Conservation (phyloP, 2,888 invertebrate genomes). For the Ectemnius cavifrons region DNA sequence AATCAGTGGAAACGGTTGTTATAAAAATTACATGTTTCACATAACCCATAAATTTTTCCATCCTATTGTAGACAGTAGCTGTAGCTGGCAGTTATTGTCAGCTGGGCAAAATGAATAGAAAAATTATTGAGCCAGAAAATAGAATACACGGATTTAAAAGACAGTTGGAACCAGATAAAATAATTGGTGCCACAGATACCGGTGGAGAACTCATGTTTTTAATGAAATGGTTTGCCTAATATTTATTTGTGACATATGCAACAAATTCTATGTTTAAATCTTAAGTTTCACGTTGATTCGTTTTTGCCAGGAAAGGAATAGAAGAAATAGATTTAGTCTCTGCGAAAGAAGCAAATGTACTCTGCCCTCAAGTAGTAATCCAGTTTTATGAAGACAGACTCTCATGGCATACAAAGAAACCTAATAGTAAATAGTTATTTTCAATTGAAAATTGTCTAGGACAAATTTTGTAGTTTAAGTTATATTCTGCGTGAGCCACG, state of each 20-base stretch:
- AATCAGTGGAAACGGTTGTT: neutral
- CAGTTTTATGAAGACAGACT: constrained; percentile 87
- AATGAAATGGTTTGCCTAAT: constrained; percentile 88
- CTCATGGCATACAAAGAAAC: constrained; percentile 90
- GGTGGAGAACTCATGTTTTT: constrained; percentile 93
- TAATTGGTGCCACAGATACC: constrained; percentile 94
- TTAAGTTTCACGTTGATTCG: neutral
- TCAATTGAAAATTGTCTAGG: neutral
- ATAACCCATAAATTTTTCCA: neutral
- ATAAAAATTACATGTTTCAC: neutral
- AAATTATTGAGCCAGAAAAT: constrained; percentile 79
- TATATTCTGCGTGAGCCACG: no score
- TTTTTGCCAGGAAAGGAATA: constrained; percentile 80
- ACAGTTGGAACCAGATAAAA: constrained; percentile 89
- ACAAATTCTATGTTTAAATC: neutral
- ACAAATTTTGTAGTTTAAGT: constrained; percentile 2
- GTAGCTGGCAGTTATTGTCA: no score
- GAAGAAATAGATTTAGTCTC: constrained; percentile 86
- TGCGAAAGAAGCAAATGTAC: constrained; percentile 83
- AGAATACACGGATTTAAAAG: constrained; percentile 88
- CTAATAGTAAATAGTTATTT: constrained; percentile 51
- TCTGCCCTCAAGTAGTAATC: constrained; percentile 85
- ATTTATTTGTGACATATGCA: constrained; percentile 1
- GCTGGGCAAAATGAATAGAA: constrained; percentile 26
- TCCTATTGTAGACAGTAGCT: neutral